These are phyloP conservation scores for Glaucopsyche alexis DNA, from an alignment of 2,888 invertebrate genomes.

Conservation along the genomic window DNA sequence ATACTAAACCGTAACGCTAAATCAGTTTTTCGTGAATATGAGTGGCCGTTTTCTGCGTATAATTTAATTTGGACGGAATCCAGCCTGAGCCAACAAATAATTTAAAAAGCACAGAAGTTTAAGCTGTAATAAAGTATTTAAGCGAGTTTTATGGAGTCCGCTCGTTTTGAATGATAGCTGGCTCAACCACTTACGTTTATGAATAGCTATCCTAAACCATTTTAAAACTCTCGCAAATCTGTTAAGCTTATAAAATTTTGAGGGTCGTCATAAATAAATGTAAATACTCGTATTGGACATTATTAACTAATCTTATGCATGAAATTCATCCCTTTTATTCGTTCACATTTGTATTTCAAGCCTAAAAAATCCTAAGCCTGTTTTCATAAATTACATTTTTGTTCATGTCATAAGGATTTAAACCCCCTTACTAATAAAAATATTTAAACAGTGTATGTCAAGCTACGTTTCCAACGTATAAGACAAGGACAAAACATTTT, in stretches of 20 bases:
- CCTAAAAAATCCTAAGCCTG: too few species aligned
- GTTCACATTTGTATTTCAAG: not conserved
- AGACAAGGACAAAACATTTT: too few species aligned
- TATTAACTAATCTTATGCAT: conserved; percentile 15
- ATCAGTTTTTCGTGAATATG: conserved; percentile 60
- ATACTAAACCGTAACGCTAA: conserved; percentile 42
- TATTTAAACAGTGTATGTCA: too few species aligned
- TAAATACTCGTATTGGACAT: not conserved
- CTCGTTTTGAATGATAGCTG: conserved; percentile 69
- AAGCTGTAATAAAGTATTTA: conserved; percentile 75
- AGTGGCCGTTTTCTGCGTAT: conserved; percentile 65
- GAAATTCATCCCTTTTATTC: not conserved
- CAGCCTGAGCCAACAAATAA: conserved; percentile 72
- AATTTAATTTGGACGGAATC: conserved; percentile 76
- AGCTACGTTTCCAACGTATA: too few species aligned
- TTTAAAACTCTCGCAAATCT: conserved; percentile 37
- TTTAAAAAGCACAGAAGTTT: conserved; percentile 74
- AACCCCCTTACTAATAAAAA: too few species aligned
- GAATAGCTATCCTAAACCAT: conserved; percentile 47
- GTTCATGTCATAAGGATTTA: too few species aligned
- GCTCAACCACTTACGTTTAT: conserved; percentile 63
- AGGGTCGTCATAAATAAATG: conserved; percentile 10
- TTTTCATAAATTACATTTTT: too few species aligned
- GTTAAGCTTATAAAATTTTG: conserved; percentile 35
- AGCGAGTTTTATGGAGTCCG: conserved; percentile 70